Evolutionary conservation across 92 coral and sea anemone genomes (phyloP).

Genomic region (Heteractis magnifica): DNA sequence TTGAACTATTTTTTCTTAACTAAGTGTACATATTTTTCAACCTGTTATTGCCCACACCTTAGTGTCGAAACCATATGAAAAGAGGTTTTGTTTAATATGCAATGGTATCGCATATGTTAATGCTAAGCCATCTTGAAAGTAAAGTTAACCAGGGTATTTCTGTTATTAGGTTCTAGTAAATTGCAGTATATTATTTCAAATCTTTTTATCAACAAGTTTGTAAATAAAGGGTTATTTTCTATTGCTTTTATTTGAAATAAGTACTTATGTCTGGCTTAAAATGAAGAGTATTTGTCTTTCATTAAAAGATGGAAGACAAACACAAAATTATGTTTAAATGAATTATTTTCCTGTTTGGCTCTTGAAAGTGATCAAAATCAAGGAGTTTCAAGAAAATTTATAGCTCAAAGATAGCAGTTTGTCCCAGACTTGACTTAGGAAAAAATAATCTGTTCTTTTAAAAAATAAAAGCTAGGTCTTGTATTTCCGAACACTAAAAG

Average conservation of each 20-base stretch:
- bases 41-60: neutral
- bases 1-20: neutral
- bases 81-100: neutral
- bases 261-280: neutral
- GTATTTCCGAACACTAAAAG: neutral
- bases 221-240: neutral
- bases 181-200: neutral
- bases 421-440: neutral
- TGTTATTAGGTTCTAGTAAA: neutral
- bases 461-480: neutral
- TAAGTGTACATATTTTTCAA: neutral
- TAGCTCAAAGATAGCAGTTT: neutral
- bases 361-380: neutral
- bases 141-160: neutral
- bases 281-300: neutral
- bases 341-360: constrained; percentile 13
- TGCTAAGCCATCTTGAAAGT: neutral
- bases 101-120: neutral
- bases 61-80: neutral
- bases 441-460: neutral
- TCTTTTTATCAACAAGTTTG: neutral
- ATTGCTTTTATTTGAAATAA: neutral
- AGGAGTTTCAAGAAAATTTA: neutral
- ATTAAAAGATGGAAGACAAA: neutral
- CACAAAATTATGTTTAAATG: constrained; percentile 6